These are phyloP conservation scores for Acronicta alni DNA, from an alignment of 2,888 invertebrate genomes.

Conservation along the genomic window DNA sequence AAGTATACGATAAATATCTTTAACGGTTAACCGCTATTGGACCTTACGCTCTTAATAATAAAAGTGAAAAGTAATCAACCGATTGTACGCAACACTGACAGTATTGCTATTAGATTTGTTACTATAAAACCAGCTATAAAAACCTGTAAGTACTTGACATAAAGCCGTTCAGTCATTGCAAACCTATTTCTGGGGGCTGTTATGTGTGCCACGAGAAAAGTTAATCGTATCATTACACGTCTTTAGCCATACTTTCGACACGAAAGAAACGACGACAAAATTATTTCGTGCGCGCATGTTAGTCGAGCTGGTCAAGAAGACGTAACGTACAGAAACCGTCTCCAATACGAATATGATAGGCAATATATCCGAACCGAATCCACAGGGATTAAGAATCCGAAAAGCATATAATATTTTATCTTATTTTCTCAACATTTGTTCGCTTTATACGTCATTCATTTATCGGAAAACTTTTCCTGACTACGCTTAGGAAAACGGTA, in stretches of 20 bases:
- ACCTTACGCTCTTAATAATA: no score
- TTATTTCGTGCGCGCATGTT: no score
- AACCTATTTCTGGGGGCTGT: no score
- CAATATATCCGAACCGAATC: constrained; percentile 53
- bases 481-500: constrained; percentile 43
- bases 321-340: constrained; percentile 47
- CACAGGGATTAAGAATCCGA: constrained; percentile 44
- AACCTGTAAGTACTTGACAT: constrained; percentile 16
- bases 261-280: no score
- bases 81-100: neutral
- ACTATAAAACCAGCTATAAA: constrained; percentile 27
- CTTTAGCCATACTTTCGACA: no score
- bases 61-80: no score
- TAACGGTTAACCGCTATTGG: no score
- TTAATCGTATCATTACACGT: no score
- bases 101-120: constrained; percentile 10
- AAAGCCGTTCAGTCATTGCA: constrained; percentile 18
- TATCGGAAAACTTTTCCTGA: constrained; percentile 60
- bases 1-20: no score
- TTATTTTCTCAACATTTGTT: constrained; percentile 60
- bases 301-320: constrained; percentile 37
- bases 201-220: no score
- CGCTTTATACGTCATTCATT: constrained; percentile 62
- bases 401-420: constrained; percentile 62
- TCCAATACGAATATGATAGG: constrained; percentile 49